A percentile compares a stretch with the other conserved stretches of the same genome.
Evolutionary conservation across 2,113 vertebrate species (phyloP).

Genomic region (Nannospalax galili): DNA sequence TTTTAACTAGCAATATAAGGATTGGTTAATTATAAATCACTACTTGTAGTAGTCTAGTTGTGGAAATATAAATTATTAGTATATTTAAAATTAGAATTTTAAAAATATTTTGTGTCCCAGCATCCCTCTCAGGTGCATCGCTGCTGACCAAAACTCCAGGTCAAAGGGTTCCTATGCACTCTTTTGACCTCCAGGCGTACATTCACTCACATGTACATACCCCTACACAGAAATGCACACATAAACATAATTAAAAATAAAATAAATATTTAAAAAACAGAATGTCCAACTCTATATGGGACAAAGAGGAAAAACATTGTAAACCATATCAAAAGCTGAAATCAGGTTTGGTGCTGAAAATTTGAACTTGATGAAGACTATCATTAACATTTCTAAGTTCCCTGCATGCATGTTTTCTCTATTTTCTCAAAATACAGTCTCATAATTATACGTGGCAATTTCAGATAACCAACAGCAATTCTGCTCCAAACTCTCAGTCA

Average conservation of each 20-base stretch:
- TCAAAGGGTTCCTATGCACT: neutral
- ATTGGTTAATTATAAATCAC: neutral
- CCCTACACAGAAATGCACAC: neutral
- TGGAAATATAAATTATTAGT: neutral
- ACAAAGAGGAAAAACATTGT: neutral
- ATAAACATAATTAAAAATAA: neutral
- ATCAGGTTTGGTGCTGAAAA: neutral
- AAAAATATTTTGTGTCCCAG: constrained; percentile 17
- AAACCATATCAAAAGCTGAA: neutral
- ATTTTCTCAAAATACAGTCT: neutral
- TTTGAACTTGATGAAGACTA: constrained; percentile 4
- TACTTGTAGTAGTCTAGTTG: neutral
- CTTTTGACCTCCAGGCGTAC: neutral
- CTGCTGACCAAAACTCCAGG: neutral
- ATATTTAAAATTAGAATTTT: constrained; percentile 26
- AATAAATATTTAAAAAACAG: neutral
- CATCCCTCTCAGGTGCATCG: neutral
- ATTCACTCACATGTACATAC: neutral
- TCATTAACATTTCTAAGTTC: neutral
- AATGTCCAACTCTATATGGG: neutral
- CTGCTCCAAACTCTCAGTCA: neutral
- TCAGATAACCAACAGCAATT: neutral
- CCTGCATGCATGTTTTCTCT: neutral
- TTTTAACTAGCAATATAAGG: neutral
- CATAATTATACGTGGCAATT: neutral